Base-by-base conservation (phyloP, 1,140 invertebrate species). In the Aphis gossypii region DNA sequence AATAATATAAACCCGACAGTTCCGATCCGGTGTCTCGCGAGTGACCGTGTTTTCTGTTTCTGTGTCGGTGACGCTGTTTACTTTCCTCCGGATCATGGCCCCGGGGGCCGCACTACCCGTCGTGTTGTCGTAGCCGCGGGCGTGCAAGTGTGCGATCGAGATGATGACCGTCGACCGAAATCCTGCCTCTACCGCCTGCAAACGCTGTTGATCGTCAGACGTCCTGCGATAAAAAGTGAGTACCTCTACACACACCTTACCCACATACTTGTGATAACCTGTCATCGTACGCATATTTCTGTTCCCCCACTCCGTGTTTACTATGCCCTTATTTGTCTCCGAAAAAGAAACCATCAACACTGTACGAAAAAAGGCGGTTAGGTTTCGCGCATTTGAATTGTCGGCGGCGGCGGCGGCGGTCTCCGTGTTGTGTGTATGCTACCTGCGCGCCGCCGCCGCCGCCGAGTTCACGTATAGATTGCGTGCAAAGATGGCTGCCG, bases 401-500 rank as follows among this genome's bases (percentile, higher is more conserved):
- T 35, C 51, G 35, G 35, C 88, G 89, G 54, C 54, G 51, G 51
- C 9, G 48, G 87, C 11, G n/a, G 51, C 23, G 87, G 86, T n/a
- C 48, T 14, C 54, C 54, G 89, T 68, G 25, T 68, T n/a, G 60
- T 68, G 60, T 68, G 11, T n/a, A 68, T n/a, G 41, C 56, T 44
- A 68, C 89, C 87, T 89, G 89, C 38, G 89, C 86, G 46, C 86
- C 46, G 46, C 20, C 41, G 46, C 20, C 41, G 90, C 44, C 90
- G 68, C 46, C 41, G 90, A 54, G 92, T 93, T 84, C 48, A 56
- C 92, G 92, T 93, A 93, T 86, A 93, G 92, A 93, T 93, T 93
- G 92, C 92, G 92, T 93, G 92, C 92, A 93, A 93, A 93, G 92
- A 93, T 93, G 92, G 92, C 92, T 86, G 92, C 92, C 91, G 91